Conservation (phyloP, 2,113 vertebrate species). For the Hassar affinis region DNA sequence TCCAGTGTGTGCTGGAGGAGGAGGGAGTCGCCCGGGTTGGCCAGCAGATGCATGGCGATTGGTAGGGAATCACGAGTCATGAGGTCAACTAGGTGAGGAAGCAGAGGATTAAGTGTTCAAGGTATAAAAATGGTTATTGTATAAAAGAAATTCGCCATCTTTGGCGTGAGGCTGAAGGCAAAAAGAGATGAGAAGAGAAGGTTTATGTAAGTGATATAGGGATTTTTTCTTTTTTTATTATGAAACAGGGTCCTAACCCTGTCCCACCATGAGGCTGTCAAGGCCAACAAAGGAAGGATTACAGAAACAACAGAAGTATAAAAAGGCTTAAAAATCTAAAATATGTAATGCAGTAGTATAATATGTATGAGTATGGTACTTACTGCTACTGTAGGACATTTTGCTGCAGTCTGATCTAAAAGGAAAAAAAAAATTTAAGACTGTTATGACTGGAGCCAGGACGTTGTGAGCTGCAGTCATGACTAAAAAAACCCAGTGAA, state of each 20-base stretch:
- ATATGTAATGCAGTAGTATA: neutral
- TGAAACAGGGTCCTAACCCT: neutral
- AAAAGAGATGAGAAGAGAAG: neutral
- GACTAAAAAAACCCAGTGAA: neutral
- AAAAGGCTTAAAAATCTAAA: neutral
- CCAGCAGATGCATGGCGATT: conserved; percentile 84
- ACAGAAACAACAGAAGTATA: neutral
- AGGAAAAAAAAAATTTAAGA: neutral
- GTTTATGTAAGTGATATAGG: neutral
- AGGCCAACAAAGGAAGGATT: no score
- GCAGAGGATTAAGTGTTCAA: neutral
- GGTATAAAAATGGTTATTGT: conserved; percentile 2
- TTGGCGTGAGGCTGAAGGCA: neutral
- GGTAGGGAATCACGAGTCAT: conserved; percentile 65
- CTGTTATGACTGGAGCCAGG: neutral
- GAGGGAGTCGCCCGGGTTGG: conserved; percentile 76
- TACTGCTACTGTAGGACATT: conserved; percentile 67
- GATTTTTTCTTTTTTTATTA: no score
- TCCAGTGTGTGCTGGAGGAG: conserved; percentile 84
- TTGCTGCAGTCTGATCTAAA: conserved; percentile 68
- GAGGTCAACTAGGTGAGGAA: conserved; percentile 46
- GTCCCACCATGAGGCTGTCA: neutral
- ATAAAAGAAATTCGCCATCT: neutral
- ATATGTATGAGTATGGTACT: conserved; percentile 46
- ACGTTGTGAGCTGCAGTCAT: neutral